Evolutionary conservation across 2,797 vertebrate species (phyloP).

Genomic region (Australoheros facetus): DNA sequence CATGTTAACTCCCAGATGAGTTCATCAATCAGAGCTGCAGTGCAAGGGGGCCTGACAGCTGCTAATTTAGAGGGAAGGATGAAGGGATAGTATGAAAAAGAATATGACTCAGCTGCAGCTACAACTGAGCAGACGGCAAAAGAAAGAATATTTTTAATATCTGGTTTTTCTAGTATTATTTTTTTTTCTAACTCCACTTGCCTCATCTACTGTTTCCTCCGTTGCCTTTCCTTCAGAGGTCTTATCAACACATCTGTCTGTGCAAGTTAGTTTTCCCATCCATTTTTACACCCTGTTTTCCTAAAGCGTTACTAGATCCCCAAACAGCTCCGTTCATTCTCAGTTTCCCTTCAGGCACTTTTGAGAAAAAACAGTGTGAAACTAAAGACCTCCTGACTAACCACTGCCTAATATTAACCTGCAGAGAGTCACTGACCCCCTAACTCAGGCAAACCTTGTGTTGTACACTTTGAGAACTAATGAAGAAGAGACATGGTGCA

Average conservation of each 20-base stretch:
- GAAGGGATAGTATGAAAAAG: slow-evolving; percentile 39
- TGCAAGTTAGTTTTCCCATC: slow-evolving; percentile 74
- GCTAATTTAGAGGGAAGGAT: slow-evolving; percentile 54
- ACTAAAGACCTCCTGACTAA: slow-evolving; percentile 66
- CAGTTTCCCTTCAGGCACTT: slow-evolving; percentile 48
- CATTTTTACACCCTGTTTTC: slow-evolving; percentile 78
- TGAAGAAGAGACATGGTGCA: slow-evolving; percentile 37
- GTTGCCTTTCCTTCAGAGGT: slow-evolving; percentile 48
- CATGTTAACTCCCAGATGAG: slow-evolving; percentile 78
- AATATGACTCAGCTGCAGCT: slow-evolving; percentile 35
- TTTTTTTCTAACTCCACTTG: slow-evolving; percentile 1
- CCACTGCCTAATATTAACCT: slow-evolving; percentile 48
- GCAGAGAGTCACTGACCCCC: slow-evolving; percentile 31
- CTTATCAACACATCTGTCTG: slow-evolving; percentile 80
- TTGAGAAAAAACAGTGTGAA: slow-evolving; percentile 65
- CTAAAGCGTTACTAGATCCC: slow-evolving; percentile 74
- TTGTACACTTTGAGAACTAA: slow-evolving; percentile 46
- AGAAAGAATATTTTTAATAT: slow-evolving; percentile 34
- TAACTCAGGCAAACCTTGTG: slow-evolving; percentile 12
- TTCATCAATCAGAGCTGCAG: slow-evolving; percentile 77
- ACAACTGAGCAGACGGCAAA: slow-evolving; percentile 10
- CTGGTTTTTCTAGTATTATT: background rate
- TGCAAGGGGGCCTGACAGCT: slow-evolving; percentile 66
- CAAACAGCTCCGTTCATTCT: slow-evolving; percentile 32
- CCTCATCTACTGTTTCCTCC: slow-evolving; percentile 22